Evolutionary conservation across 2,797 vertebrate genomes (phyloP).

Genomic region (Toxotes lorentzi): DNA sequence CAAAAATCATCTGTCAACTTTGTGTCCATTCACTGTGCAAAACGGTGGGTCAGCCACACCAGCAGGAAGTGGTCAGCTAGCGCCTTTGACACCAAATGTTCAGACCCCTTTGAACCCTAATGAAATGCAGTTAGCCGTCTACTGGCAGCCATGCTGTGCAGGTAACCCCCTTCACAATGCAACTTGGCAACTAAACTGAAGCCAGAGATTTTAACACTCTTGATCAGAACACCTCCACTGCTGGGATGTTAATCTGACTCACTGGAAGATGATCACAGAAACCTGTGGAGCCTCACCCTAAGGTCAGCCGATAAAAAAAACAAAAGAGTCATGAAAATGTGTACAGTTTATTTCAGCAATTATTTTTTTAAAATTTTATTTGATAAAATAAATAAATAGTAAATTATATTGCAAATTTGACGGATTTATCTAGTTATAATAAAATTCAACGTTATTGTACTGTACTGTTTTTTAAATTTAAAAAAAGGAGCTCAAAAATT

Average conservation of each 20-base stretch:
- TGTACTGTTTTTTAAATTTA: too few species aligned
- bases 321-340: too few species aligned
- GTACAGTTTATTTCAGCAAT: too few species aligned
- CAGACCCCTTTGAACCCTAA: conserved; percentile 54
- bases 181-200: conserved; percentile 47
- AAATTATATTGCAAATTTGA: too few species aligned
- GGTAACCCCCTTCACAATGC: conserved; percentile 50
- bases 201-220: conserved; percentile 61
- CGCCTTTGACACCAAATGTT: conserved; percentile 56
- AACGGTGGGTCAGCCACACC: conserved; percentile 15
- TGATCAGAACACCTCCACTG: conserved; percentile 46
- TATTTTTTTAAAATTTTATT: too few species aligned
- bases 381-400: too few species aligned
- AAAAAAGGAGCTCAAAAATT: too few species aligned
- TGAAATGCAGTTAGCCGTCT: conserved; percentile 64
- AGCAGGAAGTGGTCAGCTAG: conserved; percentile 49
- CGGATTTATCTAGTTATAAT: too few species aligned
- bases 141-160: conserved; percentile 44
- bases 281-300: neutral
- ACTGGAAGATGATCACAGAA: conserved; percentile 51
- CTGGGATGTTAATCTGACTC: conserved; percentile 54
- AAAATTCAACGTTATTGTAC: too few species aligned
- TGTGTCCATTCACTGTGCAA: conserved; percentile 47
- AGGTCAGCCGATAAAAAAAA: too few species aligned
- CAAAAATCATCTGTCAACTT: conserved; percentile 28